A percentile compares a stretch with the other conserved stretches of the same genome.
Evolutionary conservation across 2,113 vertebrate species (phyloP).

Genomic region (Candoia aspera): DNA sequence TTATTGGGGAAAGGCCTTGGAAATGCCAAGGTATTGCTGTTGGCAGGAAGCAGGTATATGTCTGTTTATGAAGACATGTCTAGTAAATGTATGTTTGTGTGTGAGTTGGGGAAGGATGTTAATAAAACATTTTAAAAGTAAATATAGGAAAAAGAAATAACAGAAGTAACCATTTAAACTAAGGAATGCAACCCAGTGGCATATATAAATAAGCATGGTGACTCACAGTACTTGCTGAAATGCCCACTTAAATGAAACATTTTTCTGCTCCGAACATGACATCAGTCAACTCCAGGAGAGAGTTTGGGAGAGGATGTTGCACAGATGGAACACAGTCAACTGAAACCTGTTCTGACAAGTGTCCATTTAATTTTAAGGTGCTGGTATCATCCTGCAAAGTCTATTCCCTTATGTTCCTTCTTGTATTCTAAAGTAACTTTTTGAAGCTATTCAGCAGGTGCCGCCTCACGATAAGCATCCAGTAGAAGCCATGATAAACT

Average conservation of each 20-base stretch:
- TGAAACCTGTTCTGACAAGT: background rate
- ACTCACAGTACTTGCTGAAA: background rate
- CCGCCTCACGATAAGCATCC: background rate
- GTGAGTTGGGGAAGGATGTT: background rate
- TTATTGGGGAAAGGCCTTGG: slow-evolving; percentile 88
- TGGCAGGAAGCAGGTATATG: slow-evolving; percentile 95
- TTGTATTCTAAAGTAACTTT: background rate
- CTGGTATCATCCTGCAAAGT: background rate
- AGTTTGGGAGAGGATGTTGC: background rate
- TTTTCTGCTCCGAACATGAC: background rate
- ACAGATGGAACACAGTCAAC: background rate
- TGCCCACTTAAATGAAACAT: background rate
- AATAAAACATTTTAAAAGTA: background rate
- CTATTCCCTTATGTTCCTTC: background rate
- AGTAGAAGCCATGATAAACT: background rate
- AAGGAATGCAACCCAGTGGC: background rate
- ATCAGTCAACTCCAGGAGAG: too few relatives aligned
- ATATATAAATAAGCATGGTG: background rate
- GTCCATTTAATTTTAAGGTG: background rate
- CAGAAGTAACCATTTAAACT: background rate
- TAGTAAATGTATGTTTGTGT: background rate
- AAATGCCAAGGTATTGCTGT: slow-evolving; percentile 89
- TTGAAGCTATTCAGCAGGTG: background rate
- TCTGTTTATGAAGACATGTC: background rate
- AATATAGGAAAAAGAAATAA: background rate